Percentiles rank a stretch among this genome's conserved stretches.
Evolutionary conservation across 35 echinoderm and acorn worm species (phyloP).

Genomic region (Stichopus chloronotus): DNA sequence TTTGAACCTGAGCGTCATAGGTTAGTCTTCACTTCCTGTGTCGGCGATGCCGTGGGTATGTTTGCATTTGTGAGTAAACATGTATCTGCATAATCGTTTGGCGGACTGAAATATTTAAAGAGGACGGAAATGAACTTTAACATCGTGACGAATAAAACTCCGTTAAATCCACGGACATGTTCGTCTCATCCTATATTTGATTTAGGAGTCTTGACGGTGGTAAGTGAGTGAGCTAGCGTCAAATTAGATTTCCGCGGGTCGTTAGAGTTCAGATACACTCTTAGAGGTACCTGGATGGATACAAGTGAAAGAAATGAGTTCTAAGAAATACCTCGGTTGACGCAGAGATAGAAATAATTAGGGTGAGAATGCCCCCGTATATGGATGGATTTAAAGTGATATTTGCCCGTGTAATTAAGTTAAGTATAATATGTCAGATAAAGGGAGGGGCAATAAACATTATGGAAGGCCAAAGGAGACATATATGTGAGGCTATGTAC

Average conservation of each 20-base stretch:
- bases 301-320: neutral
- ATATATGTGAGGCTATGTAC: neutral
- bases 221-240: constrained; percentile 34
- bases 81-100: no score
- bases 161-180: neutral
- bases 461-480: neutral
- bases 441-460: neutral
- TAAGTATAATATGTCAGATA: neutral
- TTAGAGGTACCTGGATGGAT: constrained; percentile 7
- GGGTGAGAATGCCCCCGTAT: neutral
- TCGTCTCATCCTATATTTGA: constrained; percentile 28
- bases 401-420: constrained; percentile 21
- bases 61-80: no score
- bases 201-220: constrained; percentile 11
- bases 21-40: no score
- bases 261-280: neutral
- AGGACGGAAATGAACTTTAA: no score
- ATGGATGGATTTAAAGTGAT: neutral
- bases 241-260: constrained; percentile 40
- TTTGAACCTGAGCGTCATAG: no score
- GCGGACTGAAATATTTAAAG: no score
- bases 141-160: no score
- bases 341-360: constrained; percentile 10
- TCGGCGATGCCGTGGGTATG: no score
- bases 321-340: neutral